Evolutionary conservation across 2,888 invertebrate species (phyloP), one percentile per base, ranked within the genome.

Genomic region (Metopia argyrocephala): DNA sequence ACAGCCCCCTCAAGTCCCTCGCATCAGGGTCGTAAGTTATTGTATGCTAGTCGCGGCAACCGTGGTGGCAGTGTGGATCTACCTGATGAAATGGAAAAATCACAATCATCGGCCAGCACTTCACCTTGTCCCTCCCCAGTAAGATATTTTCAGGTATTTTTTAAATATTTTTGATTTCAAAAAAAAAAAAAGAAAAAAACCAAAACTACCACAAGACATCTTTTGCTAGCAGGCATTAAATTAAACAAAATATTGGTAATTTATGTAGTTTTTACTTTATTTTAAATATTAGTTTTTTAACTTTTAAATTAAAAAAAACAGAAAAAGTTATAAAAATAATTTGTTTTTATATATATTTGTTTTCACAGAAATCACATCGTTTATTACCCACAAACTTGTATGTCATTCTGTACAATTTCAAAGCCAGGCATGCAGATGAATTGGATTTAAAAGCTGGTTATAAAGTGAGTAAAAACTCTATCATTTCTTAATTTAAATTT

Each of bases 391-490:
- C 96, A 78, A 97, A 97, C 89, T 92, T 97, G 45, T 98, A 97
- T 91, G 98, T 98, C 78, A 96, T 97, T 62, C 92, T 98, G 54
- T 98, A 98, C 92, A 97, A 98, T 91, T 98, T 98, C 91, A 96
- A 97, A 88, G 96, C 97, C 0, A 93, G 98, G 76, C 98, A 98
- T 91, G 95, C 95, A 71, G 98, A 98, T 89, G 98, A 98, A 89
- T 91, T 98, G 86, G 98, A 98, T 89, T 92, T 98, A 45, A 97
- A 97, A 92, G 96, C 97, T 23, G 97, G 97, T 3, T 96, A 96
- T 91, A 93, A 93, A 87, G 91, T 91, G 83, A 86, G 86, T 68
- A 20, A 59, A 15, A 68, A 50, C 27, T 20, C 9, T 38, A 27
- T 20, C 15, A 65, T 38, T 23, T 48, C 4, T 20, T 3, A 31